Percentiles rank a stretch among this genome's conserved stretches.
phyloP scores from a whole-genome alignment of 53 echinoderm and acorn worm genomes.

The Paracentrotus lividus region DNA sequence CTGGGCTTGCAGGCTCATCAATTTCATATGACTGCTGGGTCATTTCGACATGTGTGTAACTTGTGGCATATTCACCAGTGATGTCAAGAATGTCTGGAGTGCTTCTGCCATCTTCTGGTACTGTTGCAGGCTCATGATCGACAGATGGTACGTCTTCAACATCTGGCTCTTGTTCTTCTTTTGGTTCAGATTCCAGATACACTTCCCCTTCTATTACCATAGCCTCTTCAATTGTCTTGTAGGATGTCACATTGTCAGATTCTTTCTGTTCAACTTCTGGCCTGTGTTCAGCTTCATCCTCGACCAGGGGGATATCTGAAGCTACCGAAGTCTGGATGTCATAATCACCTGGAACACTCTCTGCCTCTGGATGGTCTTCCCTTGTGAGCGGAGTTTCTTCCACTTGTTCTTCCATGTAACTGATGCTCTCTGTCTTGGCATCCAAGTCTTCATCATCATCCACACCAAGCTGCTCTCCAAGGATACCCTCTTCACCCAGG shows the following conservation, averaged over 20 bases:
- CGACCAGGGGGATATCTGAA: constrained; percentile 1
- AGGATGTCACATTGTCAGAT: not conserved
- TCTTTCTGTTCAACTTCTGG: constrained; percentile 29
- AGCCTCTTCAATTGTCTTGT: constrained; percentile 71
- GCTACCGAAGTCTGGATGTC: not conserved
- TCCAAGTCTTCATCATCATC: constrained; percentile 63
- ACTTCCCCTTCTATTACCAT: constrained; percentile 67
- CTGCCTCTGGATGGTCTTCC: constrained; percentile 68
- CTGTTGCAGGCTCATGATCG: not conserved
- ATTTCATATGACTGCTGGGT: constrained; percentile 46
- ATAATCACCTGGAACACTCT: not conserved
- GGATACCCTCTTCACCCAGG: constrained; percentile 60
- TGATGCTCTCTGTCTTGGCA: constrained; percentile 61
- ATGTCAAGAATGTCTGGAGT: constrained; percentile 91
- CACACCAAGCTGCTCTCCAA: constrained; percentile 62
- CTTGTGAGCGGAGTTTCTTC: constrained; percentile 59
- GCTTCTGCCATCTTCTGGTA: constrained; percentile 77
- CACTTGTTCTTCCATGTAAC: constrained; percentile 65
- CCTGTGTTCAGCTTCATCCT: constrained; percentile 7
- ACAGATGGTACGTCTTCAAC: constrained; percentile 14
- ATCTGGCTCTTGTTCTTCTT: constrained; percentile 30
- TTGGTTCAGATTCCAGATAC: constrained; percentile 66
- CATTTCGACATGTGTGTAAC: constrained; percentile 16
- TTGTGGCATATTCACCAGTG: constrained; percentile 68
- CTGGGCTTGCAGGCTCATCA: constrained; percentile 51